phyloP scores from a whole-genome alignment of 2,888 invertebrate species.

The Melinopterus prodromus region DNA sequence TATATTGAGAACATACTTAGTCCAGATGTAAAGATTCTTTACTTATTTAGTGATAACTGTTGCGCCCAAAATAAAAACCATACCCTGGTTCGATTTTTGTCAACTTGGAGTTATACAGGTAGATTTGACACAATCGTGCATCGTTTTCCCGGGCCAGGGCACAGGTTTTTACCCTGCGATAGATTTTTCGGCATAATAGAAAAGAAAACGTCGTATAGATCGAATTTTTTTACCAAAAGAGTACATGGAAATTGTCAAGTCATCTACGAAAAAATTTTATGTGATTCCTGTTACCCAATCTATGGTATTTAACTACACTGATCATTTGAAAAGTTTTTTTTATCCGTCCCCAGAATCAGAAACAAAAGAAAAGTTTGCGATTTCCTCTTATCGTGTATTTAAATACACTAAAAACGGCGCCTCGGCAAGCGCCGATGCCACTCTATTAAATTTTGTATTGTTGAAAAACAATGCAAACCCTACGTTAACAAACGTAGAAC shows the following conservation, averaged over 20 bases:
- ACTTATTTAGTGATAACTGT: no score
- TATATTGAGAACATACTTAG: no score
- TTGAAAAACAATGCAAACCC: constrained; percentile 28
- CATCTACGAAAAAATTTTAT: constrained; percentile 11
- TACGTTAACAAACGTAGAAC: background rate
- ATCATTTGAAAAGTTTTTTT: constrained; percentile 17
- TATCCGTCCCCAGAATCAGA: background rate
- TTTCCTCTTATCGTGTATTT: constrained; percentile 20
- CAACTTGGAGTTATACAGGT: no score
- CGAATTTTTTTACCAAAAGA: constrained; percentile 22
- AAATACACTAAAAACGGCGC: constrained; percentile 23
- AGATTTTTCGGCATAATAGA: no score
- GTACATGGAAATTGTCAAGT: constrained; percentile 16
- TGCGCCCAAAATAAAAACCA: no score
- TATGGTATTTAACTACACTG: constrained; percentile 21
- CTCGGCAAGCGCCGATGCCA: constrained; percentile 26
- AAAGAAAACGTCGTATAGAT: constrained; percentile 12
- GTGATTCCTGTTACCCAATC: constrained; percentile 19
- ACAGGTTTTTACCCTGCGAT: no score
- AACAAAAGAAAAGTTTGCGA: constrained; percentile 15
- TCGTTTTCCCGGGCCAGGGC: no score
- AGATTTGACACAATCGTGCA: no score
- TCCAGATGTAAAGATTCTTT: no score
- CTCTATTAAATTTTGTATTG: constrained; percentile 22
- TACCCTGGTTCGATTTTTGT: no score